Percentiles rank a stretch among this genome's conserved stretches.
Conservation (phyloP, 2,797 vertebrate genomes). For the Varecia variegata region DNA sequence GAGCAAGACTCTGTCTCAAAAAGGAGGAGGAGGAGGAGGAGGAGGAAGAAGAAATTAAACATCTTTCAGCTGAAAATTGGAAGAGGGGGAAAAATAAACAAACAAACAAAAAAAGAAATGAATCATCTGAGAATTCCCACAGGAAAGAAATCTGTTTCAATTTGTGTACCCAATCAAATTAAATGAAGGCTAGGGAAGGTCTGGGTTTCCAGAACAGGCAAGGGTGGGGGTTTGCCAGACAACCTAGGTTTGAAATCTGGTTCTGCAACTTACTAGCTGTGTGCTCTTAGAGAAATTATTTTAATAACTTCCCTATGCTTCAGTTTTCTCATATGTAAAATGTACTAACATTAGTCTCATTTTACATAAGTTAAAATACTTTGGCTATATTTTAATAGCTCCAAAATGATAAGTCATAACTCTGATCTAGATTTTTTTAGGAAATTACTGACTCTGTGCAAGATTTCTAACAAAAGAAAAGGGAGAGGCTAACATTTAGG, state of each 20-base stretch:
- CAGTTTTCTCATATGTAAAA: neutral
- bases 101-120: neutral
- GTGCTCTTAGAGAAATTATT: neutral
- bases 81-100: too few species aligned
- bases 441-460: neutral
- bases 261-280: neutral
- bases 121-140: neutral
- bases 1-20: too few species aligned
- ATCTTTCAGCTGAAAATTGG: too few species aligned
- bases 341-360: neutral
- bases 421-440: neutral
- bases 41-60: neutral
- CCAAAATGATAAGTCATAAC: neutral
- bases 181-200: neutral
- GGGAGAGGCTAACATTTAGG: neutral
- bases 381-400: neutral
- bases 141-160: neutral
- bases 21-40: too few species aligned
- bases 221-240: neutral
- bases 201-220: neutral
- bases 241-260: neutral
- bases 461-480: neutral
- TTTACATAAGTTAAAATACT: neutral
- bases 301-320: neutral
- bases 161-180: neutral